Evolutionary conservation across 2,113 vertebrate genomes (phyloP), one percentile per base, ranked within the genome.

Genomic region (Carlito syrichta): DNA sequence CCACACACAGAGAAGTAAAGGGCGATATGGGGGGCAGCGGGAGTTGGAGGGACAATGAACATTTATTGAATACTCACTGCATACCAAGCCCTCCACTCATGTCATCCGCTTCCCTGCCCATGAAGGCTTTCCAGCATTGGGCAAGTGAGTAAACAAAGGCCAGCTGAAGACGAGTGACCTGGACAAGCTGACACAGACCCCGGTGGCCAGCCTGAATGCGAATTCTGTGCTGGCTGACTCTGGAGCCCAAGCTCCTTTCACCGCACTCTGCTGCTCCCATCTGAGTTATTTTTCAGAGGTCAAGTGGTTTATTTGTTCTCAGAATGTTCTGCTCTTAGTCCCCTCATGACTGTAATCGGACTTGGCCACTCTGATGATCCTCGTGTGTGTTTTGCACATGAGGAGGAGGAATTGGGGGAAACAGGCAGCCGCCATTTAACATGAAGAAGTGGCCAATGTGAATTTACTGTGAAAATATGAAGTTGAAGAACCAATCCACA

Each of bases 401-500:
- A 96, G 97, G 94, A 98, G 98, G 98, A 97, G 74, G 7, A 73
- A 43, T 35, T 79, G 45, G 43, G 22, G 38, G 20, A 0, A 5
- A 16, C 16, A 71, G 68, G 78, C 16, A 83, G 73, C 45, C 3
- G 10, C 66, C 35, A 86, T 45, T 85, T 45, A 50, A 48, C 8
- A 76, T 7, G 11, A 94, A 86, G 91, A 88, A 82, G 77, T 0
- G 11, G 74, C 40, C 97, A 98, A 97, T 95, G 95, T 97, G 97
- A 97, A 89, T 97, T 97, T 97, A 94, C 91, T 94, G 91, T 86
- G 94, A 93, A 97, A 98, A 98, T 91, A 97, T 52, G 98, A 98
- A 98, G 97, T 97, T 96, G 73, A 92, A 54, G 86, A 92, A 52
- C 12, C n/a, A 30, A 23, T 73, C 32, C 13, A 32, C 71, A n/a